Conservation (phyloP, 2,888 invertebrate genomes). For the Acleris laterana region DNA sequence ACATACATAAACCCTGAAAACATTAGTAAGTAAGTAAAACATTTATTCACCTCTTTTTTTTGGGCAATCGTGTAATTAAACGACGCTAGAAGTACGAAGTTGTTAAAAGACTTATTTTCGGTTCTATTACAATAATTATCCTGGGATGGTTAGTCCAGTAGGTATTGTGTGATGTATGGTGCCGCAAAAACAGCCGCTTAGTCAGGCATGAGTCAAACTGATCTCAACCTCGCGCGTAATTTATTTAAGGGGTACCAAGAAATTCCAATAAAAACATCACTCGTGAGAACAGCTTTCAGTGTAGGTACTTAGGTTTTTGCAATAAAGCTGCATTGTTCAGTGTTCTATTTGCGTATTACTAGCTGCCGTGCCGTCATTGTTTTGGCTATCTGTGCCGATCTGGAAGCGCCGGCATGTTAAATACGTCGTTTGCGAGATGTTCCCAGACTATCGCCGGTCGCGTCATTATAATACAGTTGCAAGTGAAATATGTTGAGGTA, state of each 20-base stretch:
- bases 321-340: conserved; percentile 55
- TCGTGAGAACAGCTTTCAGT: conserved; percentile 58
- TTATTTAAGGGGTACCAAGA: conserved; percentile 63
- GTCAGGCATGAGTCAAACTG: conserved; percentile 73
- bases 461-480: conserved; percentile 78
- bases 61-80: too few relatives aligned
- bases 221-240: conserved; percentile 51
- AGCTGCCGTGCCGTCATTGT: conserved; percentile 69
- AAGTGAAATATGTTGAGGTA: conserved; percentile 71
- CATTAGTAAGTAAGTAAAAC: too few relatives aligned
- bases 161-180: conserved; percentile 45
- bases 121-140: conserved; percentile 11
- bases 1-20: too few relatives aligned
- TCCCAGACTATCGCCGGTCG: conserved; percentile 77
- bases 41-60: too few relatives aligned
- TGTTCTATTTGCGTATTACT: conserved; percentile 68
- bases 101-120: neutral
- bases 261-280: conserved; percentile 55
- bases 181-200: conserved; percentile 65
- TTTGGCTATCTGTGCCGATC: conserved; percentile 76
- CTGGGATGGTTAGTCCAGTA: conserved; percentile 59
- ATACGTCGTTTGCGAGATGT: conserved; percentile 66
- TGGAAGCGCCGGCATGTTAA: conserved; percentile 64
- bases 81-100: too few relatives aligned
- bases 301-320: conserved; percentile 52